phyloP scores from a whole-genome alignment of 2,113 vertebrate genomes.

The Tyto alba region DNA sequence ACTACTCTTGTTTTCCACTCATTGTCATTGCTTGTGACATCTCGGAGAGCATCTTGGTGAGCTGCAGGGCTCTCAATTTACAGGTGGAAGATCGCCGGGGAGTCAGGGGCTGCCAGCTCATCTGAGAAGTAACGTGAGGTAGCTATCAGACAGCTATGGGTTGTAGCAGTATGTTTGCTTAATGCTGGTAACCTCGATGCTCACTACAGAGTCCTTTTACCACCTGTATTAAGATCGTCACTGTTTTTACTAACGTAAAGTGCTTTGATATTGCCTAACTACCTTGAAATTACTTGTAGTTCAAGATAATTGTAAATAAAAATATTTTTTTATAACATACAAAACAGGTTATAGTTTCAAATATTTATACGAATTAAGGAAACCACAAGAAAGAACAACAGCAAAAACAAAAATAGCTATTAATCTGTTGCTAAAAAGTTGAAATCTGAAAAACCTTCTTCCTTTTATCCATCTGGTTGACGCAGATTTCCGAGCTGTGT shows the following conservation, averaged over 20 bases:
- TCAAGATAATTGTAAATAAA: neutral
- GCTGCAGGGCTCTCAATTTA: neutral
- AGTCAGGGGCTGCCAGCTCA: neutral
- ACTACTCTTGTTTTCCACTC: neutral
- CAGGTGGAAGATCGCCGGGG: neutral
- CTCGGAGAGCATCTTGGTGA: neutral
- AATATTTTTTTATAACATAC: neutral
- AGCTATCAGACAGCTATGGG: neutral
- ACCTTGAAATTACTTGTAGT: neutral
- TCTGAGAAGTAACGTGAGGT: neutral
- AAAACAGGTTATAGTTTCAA: neutral
- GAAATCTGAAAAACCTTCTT: neutral
- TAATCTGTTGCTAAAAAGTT: neutral
- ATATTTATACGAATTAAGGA: neutral
- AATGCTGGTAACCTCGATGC: neutral
- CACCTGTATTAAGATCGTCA: neutral
- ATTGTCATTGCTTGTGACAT: neutral
- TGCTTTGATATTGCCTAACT: neutral
- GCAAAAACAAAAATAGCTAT: neutral
- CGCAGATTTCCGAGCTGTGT: neutral
- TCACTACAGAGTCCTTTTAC: neutral
- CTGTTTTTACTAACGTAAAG: fast-evolving
- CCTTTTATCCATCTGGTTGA: neutral
- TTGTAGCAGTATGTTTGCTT: neutral
- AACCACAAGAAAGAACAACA: neutral